phyloP scores from a whole-genome alignment of 1,140 invertebrate species.

The Oncopodura yosiiana region DNA sequence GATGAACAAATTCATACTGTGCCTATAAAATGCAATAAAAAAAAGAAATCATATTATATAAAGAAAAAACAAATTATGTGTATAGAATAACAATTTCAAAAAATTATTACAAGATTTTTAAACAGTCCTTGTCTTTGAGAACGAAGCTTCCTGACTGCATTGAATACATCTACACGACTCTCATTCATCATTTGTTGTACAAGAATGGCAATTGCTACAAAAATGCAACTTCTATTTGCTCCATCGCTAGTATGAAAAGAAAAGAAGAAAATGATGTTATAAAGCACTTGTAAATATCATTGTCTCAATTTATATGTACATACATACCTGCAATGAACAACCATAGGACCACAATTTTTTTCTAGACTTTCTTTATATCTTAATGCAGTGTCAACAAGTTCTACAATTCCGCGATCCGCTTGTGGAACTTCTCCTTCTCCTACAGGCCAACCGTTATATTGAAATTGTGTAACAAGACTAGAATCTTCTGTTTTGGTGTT shows the following conservation, averaged over 20 bases:
- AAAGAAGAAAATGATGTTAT: constrained; percentile 3
- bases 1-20: constrained; percentile 83
- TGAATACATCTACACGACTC: constrained; percentile 73
- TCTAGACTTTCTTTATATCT: constrained; percentile 43
- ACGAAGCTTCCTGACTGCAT: constrained; percentile 67
- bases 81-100: neutral
- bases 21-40: constrained; percentile 51
- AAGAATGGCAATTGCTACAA: constrained; percentile 73
- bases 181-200: constrained; percentile 71
- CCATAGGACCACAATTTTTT: constrained; percentile 49
- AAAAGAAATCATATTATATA: constrained; percentile 4
- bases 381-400: constrained; percentile 60
- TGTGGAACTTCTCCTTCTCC: constrained; percentile 75
- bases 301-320: neutral
- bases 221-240: constrained; percentile 77
- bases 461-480: constrained; percentile 63
- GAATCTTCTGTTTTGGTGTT: constrained; percentile 51
- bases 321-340: constrained; percentile 67
- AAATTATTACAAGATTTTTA: constrained; percentile 62
- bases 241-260: constrained; percentile 48
- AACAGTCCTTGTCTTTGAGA: constrained; percentile 72
- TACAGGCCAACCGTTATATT: constrained; percentile 81
- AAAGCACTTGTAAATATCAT: constrained; percentile 1
- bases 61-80: neutral
- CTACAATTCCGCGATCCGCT: constrained; percentile 69